Evolutionary conservation across 1,140 invertebrate species (phyloP), one percentile per base, ranked within the genome.

Genomic region (Holotrichia oblita): DNA sequence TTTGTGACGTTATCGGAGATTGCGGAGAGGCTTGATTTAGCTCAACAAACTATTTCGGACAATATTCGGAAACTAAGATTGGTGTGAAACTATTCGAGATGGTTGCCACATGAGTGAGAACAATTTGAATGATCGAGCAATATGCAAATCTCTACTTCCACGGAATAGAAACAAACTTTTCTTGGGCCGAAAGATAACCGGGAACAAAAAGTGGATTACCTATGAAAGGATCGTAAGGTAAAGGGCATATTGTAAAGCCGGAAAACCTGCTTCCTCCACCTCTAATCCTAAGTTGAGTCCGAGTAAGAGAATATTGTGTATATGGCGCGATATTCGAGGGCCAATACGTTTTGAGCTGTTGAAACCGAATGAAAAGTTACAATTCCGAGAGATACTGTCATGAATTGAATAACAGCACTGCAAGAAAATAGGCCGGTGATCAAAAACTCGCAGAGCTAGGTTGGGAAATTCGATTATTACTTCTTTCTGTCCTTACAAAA

Each of bases 251-350:
- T 75, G 72, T 76, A 24, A 79, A 44, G 24, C 27, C 22, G 73
- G 59, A 75, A 12, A 81, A 78, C 72, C 78, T 72, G 6, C 40
- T 34, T 34, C 75, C 6, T 74, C 48, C 61, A 79, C 59, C 42
- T 79, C 80, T 75, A 78, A 80, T 78, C 77, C 78, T 6, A 79
- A 61, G 0, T 78, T 78, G 40, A 79, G 27, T 27, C 75, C 74
- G 44, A 79, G 40, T 64, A 80, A 80, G 55, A 77, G 69, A 79
- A 77, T 79, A 42, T 73, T 80, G 61, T 77, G 77, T 69, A 69
- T 69, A 69, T 69, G 61, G 4, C 4, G 61, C n/a, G 61, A 61
- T 22, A 61, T 61, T 61, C 59, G 59, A 61, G 59, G 59, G 14
- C 59, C n/a, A 61, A 61, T 61, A 61, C 59, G n/a, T 61, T 61